Percentiles rank a stretch among this genome's conserved stretches.
Conservation (phyloP, 2,113 vertebrate species). For the Microcebus ravelobensis region DNA sequence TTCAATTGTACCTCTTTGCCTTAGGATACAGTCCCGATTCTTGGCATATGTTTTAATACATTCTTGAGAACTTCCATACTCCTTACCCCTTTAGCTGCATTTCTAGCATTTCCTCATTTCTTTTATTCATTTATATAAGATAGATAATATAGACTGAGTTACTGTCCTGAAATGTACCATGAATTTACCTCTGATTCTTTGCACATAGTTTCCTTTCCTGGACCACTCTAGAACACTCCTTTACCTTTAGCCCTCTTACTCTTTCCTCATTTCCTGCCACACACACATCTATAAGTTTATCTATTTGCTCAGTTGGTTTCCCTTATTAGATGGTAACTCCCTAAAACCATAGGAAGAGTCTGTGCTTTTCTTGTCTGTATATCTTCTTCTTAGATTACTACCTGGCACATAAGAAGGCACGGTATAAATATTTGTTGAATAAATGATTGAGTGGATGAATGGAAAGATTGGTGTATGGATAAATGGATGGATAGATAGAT, state of each 20-base stretch:
- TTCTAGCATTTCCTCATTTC: too few species aligned
- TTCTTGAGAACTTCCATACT: too few species aligned
- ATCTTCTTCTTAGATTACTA: not conserved
- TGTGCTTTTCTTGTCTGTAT: not conserved
- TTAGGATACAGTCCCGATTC: not conserved
- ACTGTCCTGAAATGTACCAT: not conserved
- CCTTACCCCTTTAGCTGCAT: not conserved
- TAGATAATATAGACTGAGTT: not conserved
- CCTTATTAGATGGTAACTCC: not conserved
- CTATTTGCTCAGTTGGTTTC: not conserved
- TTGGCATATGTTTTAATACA: accelerated
- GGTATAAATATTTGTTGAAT: not conserved
- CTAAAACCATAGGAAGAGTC: not conserved
- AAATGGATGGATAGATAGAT: not conserved
- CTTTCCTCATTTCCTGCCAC: too few species aligned
- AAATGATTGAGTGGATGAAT: not conserved
- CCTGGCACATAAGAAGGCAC: not conserved
- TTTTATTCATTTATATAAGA: not conserved
- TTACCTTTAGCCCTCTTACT: not conserved
- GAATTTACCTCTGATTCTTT: not conserved
- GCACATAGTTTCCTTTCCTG: not conserved
- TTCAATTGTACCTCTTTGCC: not conserved
- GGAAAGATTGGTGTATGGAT: too few species aligned
- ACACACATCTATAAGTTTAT: not conserved
- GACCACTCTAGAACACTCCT: not conserved